Percentiles rank a stretch among this genome's conserved stretches.
phyloP scores from a whole-genome alignment of 2,888 invertebrate species.

The Ferrisia virgata region DNA sequence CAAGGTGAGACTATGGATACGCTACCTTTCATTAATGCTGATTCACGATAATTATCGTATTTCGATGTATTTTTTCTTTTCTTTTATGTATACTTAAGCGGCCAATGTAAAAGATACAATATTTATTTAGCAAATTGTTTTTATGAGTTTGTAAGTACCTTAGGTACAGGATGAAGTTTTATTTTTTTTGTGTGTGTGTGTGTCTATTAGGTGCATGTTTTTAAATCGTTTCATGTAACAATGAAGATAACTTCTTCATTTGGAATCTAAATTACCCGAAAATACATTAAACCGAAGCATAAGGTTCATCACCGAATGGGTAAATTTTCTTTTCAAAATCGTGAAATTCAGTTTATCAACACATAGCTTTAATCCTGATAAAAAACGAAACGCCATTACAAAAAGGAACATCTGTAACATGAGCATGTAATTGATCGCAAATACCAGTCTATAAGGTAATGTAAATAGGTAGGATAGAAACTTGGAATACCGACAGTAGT shows the following conservation, averaged over 20 bases:
- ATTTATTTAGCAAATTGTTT: slow-evolving; percentile 31
- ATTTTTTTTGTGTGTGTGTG: neutral
- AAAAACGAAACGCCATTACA: neutral
- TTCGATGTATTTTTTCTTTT: slow-evolving; percentile 1
- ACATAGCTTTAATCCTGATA: neutral
- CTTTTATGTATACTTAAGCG: neutral
- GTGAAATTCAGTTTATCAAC: neutral
- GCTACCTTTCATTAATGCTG: slow-evolving; percentile 31
- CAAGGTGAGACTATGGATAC: slow-evolving; percentile 31
- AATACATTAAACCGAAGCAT: neutral
- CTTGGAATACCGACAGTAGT: too few relatives aligned
- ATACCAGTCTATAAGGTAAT: neutral
- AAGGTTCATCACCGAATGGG: neutral
- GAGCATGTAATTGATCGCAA: too few relatives aligned
- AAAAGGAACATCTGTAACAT: too few relatives aligned
- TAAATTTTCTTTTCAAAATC: neutral
- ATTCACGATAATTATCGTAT: slow-evolving; percentile 35
- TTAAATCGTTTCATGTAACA: neutral
- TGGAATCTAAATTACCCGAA: neutral
- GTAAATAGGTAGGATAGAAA: neutral
- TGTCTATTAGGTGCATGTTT: neutral
- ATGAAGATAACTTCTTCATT: neutral
- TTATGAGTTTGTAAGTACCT: neutral
- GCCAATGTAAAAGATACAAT: slow-evolving; percentile 3
- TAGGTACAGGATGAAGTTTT: neutral